These are phyloP conservation scores for Melanotus villosus DNA, from an alignment of 2,888 invertebrate genomes.

Conservation along the genomic window DNA sequence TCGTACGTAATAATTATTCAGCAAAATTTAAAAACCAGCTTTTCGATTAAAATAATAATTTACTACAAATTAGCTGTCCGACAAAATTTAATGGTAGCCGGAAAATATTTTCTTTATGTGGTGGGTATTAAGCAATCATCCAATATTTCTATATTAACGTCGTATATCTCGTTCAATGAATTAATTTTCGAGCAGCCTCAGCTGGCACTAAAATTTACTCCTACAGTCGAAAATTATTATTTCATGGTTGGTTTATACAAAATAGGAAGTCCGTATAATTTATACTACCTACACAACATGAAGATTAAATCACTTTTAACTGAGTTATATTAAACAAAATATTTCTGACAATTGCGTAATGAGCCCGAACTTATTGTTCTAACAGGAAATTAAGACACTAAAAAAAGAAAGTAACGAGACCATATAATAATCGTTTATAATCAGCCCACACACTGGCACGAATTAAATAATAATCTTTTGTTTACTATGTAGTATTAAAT, in stretches of 20 bases:
- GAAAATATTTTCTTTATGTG: too few species aligned
- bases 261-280: constrained; percentile 32
- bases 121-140: too few species aligned
- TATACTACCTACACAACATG: constrained; percentile 20
- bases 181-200: neutral
- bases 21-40: too few species aligned
- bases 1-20: too few species aligned
- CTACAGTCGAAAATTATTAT: constrained; percentile 17
- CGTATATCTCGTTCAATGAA: neutral
- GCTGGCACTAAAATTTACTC: constrained; percentile 5
- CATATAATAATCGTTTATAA: neutral
- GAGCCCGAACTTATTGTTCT: constrained; percentile 24
- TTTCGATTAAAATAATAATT: too few species aligned
- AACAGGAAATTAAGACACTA: constrained; percentile 36
- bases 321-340: constrained; percentile 6
- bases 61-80: too few species aligned
- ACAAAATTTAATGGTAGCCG: too few species aligned
- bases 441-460: neutral
- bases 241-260: constrained; percentile 22
- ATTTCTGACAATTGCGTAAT: constrained; percentile 24
- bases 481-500: too few species aligned
- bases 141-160: constrained; percentile 3
- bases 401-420: constrained; percentile 21
- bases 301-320: constrained; percentile 7
- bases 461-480: neutral